Conservation (phyloP, 2,113 vertebrate genomes). For the Campylorhamphus procurvoides region DNA sequence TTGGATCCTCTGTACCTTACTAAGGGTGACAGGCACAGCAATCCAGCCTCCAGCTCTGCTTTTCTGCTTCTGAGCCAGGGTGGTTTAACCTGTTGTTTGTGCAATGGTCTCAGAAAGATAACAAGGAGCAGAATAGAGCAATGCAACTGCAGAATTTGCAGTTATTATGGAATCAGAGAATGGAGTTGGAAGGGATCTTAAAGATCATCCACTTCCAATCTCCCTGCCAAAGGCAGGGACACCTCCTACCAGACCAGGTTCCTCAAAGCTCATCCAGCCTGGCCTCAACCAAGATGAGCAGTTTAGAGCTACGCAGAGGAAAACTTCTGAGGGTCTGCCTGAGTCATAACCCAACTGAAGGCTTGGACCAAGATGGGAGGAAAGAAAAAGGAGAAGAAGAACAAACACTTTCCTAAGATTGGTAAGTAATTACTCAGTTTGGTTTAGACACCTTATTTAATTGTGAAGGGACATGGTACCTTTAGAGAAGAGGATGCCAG, state of each 20-base stretch:
- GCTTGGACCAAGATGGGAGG: background rate
- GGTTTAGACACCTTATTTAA: background rate
- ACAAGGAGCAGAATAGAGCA: background rate
- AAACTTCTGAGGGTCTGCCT: background rate
- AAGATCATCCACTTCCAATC: background rate
- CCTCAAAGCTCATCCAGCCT: background rate
- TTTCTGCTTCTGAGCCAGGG: background rate
- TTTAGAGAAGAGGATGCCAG: constrained; percentile 83
- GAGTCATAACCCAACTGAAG: background rate
- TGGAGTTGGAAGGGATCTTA: background rate
- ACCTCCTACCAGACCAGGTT: background rate
- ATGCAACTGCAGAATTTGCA: background rate
- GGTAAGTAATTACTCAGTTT: background rate
- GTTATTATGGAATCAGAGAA: background rate
- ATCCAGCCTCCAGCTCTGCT: background rate
- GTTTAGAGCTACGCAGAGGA: background rate
- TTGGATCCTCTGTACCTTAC: background rate
- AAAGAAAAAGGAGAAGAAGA: background rate
- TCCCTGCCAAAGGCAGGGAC: background rate
- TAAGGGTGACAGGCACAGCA: background rate
- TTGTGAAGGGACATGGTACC: constrained; percentile 56
- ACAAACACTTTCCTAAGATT: background rate
- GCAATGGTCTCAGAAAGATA: background rate
- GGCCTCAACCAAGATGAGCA: background rate
- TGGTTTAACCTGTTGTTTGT: rapidly evolving